A percentile compares a stretch with the other conserved stretches of the same genome.
phyloP scores from a whole-genome alignment of 2,113 vertebrate species.

The Laticauda laticaudata region DNA sequence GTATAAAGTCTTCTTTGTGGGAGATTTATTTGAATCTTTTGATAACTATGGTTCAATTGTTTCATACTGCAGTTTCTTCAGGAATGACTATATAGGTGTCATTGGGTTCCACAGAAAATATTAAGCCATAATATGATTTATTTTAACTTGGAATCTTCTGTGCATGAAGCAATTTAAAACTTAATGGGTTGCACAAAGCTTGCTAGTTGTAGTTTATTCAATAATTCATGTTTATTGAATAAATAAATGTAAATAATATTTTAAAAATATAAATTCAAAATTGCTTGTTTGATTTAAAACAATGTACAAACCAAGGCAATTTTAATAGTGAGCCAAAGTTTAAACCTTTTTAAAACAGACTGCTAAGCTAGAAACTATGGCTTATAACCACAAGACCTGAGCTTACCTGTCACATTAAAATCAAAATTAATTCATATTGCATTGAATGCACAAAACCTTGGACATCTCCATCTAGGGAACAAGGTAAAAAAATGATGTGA shows the following conservation, averaged over 20 bases:
- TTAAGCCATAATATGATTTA: not conserved
- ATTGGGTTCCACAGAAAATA: not conserved
- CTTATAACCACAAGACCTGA: not conserved
- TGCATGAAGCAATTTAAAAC: not conserved
- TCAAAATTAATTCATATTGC: not conserved
- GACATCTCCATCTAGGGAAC: not conserved
- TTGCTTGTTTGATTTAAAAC: not conserved
- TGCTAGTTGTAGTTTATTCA: not conserved
- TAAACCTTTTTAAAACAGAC: not conserved
- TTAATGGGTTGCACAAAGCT: not conserved
- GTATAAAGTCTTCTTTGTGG: not conserved
- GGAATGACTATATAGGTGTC: not conserved
- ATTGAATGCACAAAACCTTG: not conserved
- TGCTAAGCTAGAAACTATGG: not conserved
- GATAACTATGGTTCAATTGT: not conserved
- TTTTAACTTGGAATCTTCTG: not conserved
- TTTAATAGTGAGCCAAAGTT: not conserved
- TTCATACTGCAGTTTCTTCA: not conserved
- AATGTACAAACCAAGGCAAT: not conserved
- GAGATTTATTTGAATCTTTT: not conserved
- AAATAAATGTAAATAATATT: not conserved
- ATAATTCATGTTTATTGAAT: not conserved
- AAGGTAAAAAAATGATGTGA: not conserved
- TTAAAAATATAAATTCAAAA: not conserved
- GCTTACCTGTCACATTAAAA: not conserved